Conservation (phyloP, 2,113 vertebrate genomes). For the Rhinolophus sinicus region DNA sequence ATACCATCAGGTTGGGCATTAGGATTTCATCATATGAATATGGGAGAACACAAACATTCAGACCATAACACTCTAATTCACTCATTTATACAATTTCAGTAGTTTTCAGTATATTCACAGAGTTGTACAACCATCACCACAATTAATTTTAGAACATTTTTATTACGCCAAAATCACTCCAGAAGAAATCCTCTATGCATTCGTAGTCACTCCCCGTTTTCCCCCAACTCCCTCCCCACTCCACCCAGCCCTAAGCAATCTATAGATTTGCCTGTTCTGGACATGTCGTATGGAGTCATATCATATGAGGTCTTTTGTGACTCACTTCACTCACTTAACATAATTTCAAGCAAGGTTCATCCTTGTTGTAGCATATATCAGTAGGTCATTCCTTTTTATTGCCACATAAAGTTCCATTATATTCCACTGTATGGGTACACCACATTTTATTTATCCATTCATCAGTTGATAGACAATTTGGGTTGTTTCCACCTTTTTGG, state of each 20-base stretch:
- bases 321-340: not conserved
- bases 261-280: not conserved
- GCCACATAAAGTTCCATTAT: not conserved
- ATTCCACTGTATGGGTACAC: not conserved
- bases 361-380: not conserved
- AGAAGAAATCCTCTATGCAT: not conserved
- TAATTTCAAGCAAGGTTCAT: not conserved
- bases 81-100: not conserved
- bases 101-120: not conserved
- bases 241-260: not conserved
- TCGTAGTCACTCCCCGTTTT: not conserved
- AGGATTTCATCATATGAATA: not conserved
- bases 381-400: not conserved
- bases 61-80: not conserved
- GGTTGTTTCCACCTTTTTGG: not conserved
- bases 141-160: not conserved
- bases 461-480: not conserved
- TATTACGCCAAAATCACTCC: not conserved
- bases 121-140: not conserved
- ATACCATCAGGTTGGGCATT: not conserved
- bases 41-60: not conserved
- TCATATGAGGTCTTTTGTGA: not conserved
- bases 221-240: too few species aligned
- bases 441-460: not conserved
- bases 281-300: not conserved